Base-by-base conservation (phyloP, 1,140 invertebrate species). In the Andrena cerasifolii region DNA sequence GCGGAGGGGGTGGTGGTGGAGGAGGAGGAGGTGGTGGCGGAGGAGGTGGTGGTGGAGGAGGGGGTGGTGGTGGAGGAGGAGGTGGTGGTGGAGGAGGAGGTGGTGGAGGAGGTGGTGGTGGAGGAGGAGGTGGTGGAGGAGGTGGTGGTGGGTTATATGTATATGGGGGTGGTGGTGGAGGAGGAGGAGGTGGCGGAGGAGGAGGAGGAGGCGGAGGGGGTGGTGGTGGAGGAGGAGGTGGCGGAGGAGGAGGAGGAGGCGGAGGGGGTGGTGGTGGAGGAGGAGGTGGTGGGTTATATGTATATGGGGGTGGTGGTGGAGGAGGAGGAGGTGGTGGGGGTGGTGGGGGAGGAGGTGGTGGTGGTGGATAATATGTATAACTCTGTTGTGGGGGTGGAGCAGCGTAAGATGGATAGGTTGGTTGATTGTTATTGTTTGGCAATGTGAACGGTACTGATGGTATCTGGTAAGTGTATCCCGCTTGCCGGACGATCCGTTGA, bases 401-500 rank as follows among this genome's bases (percentile, higher is more conserved):
- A 21, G 77, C 40, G 3, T 49, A 12, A 0, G 65, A n/a, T 24
- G 26, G 61, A 14, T 21, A 31, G 7, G n/a, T 8, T 26, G 67
- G 62, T 21, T 16, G 8, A 40, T 53, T 43, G 14, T 33, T 24
- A 26, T 63, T 61, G 12, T 33, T 18, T 6, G 72, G 43, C 10
- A 54, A 24, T 21, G 77, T 28, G 53, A 89, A 90, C 33, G 85
- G 63, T 71, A 88, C 54, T 28, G 70, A 72, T 16, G 89, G 88
- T 49, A 65, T 56, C 10, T 88, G 76, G 70, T 90, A 90, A 33
- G 72, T 79, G 61, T 90, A 90, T 62, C 88, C 89, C 26, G 86
- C 88, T 82, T 90, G 89, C 62, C 86, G 65, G 14, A 43, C 26
- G 0, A 61, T 72, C 53, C 80, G 70, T 49, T 56, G 53, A n/a